These are phyloP conservation scores for Petrocephalus microphthalmus DNA, from an alignment of 2,113 vertebrate genomes.

Conservation along the genomic window DNA sequence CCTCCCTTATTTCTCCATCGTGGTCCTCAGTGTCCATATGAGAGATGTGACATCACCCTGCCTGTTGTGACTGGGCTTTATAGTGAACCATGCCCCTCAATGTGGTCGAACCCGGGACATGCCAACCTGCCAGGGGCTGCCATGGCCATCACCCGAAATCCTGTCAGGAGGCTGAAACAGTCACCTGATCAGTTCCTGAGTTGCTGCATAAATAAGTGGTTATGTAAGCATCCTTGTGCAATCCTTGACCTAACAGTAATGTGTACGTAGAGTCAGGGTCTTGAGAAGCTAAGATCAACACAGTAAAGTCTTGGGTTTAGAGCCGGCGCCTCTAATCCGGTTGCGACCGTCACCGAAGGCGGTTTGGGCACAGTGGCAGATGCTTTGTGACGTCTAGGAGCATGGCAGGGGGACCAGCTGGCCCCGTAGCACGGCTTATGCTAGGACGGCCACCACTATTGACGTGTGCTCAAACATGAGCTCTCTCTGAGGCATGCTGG, in stretches of 20 bases:
- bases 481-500: background rate
- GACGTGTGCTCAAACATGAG: background rate
- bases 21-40: background rate
- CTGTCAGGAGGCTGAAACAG: background rate
- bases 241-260: background rate
- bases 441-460: background rate
- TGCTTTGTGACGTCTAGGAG: constrained; percentile 11
- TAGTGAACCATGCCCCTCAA: background rate
- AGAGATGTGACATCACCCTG: background rate
- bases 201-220: background rate
- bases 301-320: background rate
- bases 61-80: background rate
- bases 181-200: background rate
- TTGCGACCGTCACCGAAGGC: background rate
- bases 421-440: background rate
- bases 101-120: background rate
- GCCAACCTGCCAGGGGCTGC: background rate
- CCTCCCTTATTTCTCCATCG: background rate
- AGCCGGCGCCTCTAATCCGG: background rate
- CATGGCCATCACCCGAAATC: background rate
- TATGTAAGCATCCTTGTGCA: background rate
- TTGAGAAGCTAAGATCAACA: constrained; percentile 2
- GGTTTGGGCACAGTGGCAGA: background rate
- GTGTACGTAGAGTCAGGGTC: background rate
- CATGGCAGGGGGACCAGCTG: constrained; percentile 9